Evolutionary conservation across 2,113 vertebrate species (phyloP).

Genomic region (Eptesicus fuscus): DNA sequence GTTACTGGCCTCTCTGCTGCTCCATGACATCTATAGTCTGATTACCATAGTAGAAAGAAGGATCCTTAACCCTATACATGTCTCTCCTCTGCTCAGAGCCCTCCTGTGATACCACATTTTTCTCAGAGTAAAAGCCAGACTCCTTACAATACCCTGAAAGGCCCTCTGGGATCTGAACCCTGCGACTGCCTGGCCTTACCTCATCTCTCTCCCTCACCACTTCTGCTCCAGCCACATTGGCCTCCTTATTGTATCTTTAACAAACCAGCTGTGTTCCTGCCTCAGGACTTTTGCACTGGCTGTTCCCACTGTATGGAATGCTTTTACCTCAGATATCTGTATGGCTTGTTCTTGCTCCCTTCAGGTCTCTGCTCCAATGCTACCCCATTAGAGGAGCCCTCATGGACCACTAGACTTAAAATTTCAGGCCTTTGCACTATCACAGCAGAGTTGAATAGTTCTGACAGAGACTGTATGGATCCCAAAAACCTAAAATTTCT

Average conservation of each 20-base stretch:
- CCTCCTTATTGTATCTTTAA: neutral
- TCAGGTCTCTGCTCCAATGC: neutral
- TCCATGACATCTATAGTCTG: neutral
- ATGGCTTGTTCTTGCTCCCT: neutral
- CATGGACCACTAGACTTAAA: neutral
- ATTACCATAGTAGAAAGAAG: neutral
- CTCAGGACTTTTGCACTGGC: conserved; percentile 9
- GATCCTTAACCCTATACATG: neutral
- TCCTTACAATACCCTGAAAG: neutral
- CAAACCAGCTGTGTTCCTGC: neutral
- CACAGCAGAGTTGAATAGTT: no score
- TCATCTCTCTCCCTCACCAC: neutral
- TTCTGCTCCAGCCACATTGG: neutral
- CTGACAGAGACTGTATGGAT: no score
- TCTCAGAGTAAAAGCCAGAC: neutral
- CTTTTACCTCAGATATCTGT: neutral
- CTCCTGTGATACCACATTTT: neutral
- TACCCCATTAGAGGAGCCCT: neutral
- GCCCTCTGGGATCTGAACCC: neutral
- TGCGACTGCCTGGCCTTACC: neutral
- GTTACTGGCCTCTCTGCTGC: neutral
- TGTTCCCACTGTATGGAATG: neutral
- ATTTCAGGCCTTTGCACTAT: neutral
- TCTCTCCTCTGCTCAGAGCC: neutral
- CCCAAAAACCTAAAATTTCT: no score